Conservation (phyloP, 2,888 invertebrate genomes). For the Ferdinandea cuprea region DNA sequence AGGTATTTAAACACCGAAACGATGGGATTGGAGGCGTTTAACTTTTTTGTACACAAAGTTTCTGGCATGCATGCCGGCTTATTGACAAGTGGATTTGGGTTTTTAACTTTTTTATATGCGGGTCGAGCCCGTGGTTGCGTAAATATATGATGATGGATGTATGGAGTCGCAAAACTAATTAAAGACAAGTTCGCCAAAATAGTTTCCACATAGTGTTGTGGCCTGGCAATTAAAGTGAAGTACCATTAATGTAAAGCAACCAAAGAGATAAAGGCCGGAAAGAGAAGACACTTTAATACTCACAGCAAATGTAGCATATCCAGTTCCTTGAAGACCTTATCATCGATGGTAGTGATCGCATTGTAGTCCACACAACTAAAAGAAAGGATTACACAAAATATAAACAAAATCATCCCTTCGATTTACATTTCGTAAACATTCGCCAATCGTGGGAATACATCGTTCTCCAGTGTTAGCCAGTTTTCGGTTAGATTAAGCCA, state of each 20-base stretch:
- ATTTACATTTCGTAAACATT: slow-evolving; percentile 84
- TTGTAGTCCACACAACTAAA: slow-evolving; percentile 83
- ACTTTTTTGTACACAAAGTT: background rate
- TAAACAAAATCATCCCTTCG: background rate
- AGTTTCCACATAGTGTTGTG: too few species aligned
- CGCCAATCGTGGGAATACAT: slow-evolving; percentile 83
- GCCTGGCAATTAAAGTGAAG: too few species aligned
- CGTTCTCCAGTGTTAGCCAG: slow-evolving; percentile 82
- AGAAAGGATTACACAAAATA: slow-evolving; percentile 58
- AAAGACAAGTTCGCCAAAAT: too few species aligned
- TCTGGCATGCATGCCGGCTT: background rate
- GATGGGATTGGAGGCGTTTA: background rate
- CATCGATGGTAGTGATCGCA: slow-evolving; percentile 82
- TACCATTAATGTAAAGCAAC: too few species aligned
- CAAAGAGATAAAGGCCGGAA: background rate
- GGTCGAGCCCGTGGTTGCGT: background rate
- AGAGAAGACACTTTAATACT: slow-evolving; percentile 77
- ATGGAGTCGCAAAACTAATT: too few species aligned
- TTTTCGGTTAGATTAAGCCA: slow-evolving; percentile 84
- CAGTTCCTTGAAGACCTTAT: slow-evolving; percentile 83
- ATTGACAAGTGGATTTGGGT: background rate
- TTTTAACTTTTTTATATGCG: background rate
- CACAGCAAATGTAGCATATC: slow-evolving; percentile 83
- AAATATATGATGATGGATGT: too few species aligned
- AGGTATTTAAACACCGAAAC: background rate